A percentile compares a stretch with the other conserved stretches of the same genome.
Conservation (phyloP, 2,113 vertebrate species). For the Gila orcuttii region DNA sequence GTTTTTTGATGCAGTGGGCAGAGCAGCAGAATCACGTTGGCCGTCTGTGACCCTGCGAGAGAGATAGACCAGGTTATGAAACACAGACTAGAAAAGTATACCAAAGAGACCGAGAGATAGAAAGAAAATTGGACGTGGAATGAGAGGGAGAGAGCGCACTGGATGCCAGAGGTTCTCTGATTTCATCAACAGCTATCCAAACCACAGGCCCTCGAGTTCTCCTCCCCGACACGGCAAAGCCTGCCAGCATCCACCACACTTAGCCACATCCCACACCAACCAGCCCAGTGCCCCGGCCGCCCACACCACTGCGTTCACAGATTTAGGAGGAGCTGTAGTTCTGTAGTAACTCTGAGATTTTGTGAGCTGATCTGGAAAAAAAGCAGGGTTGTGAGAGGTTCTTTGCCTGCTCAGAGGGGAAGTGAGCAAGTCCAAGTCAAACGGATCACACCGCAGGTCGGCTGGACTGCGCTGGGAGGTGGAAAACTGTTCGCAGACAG, state of each 20-base stretch:
- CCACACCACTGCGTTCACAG: neutral
- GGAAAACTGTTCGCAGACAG: slow-evolving; percentile 6
- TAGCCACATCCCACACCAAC: slow-evolving; percentile 42
- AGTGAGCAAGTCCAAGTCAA: slow-evolving; percentile 35
- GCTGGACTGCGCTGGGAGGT: neutral
- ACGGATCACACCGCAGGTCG: slow-evolving; percentile 21
- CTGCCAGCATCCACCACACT: slow-evolving; percentile 48
- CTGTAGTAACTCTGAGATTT: slow-evolving; percentile 1
- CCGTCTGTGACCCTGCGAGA: slow-evolving; percentile 26
- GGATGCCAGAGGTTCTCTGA: slow-evolving; percentile 45
- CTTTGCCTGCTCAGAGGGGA: slow-evolving; percentile 30
- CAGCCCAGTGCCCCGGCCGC: neutral
- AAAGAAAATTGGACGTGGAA: slow-evolving; percentile 20
- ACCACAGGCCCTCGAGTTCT: slow-evolving; percentile 46
- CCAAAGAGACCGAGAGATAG: slow-evolving; percentile 2
- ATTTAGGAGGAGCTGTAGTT: neutral
- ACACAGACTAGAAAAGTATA: neutral
- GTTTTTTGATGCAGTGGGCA: slow-evolving; percentile 1
- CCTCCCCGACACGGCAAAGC: slow-evolving; percentile 21
- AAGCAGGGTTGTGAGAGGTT: neutral
- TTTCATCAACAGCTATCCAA: slow-evolving; percentile 47
- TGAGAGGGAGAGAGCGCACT: slow-evolving; percentile 8
- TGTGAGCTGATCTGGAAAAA: neutral
- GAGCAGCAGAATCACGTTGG: slow-evolving; percentile 10
- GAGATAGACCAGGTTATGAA: slow-evolving; percentile 24